Evolutionary conservation across 2,888 invertebrate genomes (phyloP).

Genomic region (Pheosia tremula): DNA sequence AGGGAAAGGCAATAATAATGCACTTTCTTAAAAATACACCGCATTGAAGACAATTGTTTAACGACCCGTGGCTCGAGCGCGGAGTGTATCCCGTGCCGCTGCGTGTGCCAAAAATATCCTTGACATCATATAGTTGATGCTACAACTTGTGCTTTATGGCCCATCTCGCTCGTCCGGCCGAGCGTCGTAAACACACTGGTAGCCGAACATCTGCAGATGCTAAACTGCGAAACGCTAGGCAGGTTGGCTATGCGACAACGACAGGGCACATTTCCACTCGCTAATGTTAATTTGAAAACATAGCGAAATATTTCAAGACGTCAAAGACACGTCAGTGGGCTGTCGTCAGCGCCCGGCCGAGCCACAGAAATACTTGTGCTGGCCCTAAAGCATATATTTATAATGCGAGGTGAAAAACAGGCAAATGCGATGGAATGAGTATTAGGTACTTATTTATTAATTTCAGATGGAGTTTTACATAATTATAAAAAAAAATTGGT

Average conservation of each 20-base stretch:
- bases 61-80: conserved; percentile 58
- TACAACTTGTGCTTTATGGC: conserved; percentile 72
- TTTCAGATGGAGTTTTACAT: neutral
- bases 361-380: conserved; percentile 49
- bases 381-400: conserved; percentile 49
- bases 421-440: neutral
- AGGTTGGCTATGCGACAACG: conserved; percentile 11
- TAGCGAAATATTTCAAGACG: conserved; percentile 42
- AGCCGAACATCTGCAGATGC: conserved; percentile 59
- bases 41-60: conserved; percentile 32
- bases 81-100: conserved; percentile 51
- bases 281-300: conserved; percentile 20
- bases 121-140: conserved; percentile 65
- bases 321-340: conserved; percentile 44
- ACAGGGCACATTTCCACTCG: conserved; percentile 28
- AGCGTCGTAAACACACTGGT: conserved; percentile 58
- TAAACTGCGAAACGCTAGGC: conserved; percentile 40
- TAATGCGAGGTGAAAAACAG: conserved; percentile 26
- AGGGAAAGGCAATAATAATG: neutral
- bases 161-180: conserved; percentile 71
- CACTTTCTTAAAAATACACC: conserved; percentile 6
- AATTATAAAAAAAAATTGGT: too few relatives aligned
- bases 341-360: conserved; percentile 41
- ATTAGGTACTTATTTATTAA: neutral
- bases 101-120: conserved; percentile 75